phyloP scores from a whole-genome alignment of 2,888 invertebrate species.

The Scotopteryx bipunctaria region DNA sequence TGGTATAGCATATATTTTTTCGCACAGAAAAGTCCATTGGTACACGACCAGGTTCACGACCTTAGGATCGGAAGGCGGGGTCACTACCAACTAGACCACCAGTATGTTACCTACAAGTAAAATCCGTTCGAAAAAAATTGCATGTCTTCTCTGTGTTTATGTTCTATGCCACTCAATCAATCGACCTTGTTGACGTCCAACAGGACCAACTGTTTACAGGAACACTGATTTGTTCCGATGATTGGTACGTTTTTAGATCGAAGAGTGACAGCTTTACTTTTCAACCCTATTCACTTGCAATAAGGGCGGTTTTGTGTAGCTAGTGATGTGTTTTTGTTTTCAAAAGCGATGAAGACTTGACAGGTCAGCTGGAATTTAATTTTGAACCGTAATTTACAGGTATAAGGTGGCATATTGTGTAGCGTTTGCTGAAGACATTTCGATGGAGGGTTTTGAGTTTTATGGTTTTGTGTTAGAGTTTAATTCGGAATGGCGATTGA shows the following conservation, averaged over 20 bases:
- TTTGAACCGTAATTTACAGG: slow-evolving; percentile 9
- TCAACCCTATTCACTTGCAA: neutral
- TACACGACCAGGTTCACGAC: too few species aligned
- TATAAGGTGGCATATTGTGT: slow-evolving; percentile 1
- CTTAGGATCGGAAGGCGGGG: too few species aligned
- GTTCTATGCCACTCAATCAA: slow-evolving; percentile 47
- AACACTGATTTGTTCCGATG: slow-evolving; percentile 40
- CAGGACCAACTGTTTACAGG: slow-evolving; percentile 38
- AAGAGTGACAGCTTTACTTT: neutral
- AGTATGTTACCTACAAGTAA: too few species aligned
- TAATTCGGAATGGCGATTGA: slow-evolving; percentile 10
- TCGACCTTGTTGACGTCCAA: slow-evolving; percentile 47
- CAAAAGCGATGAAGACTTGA: slow-evolving; percentile 8
- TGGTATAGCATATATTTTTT: too few species aligned
- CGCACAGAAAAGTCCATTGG: too few species aligned
- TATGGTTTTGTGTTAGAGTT: slow-evolving; percentile 3
- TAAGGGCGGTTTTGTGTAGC: neutral
- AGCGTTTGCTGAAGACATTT: neutral
- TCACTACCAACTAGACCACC: too few species aligned
- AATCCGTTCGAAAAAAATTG: too few species aligned
- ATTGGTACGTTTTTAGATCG: slow-evolving; percentile 35
- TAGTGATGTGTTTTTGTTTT: neutral
- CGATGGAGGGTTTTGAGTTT: slow-evolving; percentile 2
- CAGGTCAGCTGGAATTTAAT: neutral
- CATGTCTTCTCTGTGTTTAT: slow-evolving; percentile 20